Evolutionary conservation across 1,140 invertebrate species (phyloP), one percentile per base, ranked within the genome.

Genomic region (Microplitis demolitor): DNA sequence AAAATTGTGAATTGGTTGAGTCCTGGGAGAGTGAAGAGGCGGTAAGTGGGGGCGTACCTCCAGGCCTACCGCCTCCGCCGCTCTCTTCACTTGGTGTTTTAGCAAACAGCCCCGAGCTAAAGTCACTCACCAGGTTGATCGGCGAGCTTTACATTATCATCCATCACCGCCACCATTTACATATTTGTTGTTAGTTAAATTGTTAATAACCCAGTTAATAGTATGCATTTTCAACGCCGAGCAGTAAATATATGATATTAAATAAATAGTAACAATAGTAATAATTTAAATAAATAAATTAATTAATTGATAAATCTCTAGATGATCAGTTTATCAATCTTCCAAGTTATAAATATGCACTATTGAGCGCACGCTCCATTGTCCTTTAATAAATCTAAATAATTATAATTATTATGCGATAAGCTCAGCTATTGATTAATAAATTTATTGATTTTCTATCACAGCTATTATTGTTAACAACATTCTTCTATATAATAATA

Each of bases 81-180:
- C 90, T 91, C 86, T 95, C 93, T 88, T 95, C 94, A 82, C 93
- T 94, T 79, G 94, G 93, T 77, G 93, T 95, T 90, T 95, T 95
- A 89, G 90, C 93, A 89, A 94, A 94, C 82, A 94, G 90, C 87
- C 93, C 93, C 79, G 93, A 93, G 86, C 94, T 93, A 88, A 95
- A 92, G 89, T 95, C 93, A 86, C 90, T 91, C 85, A 95, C 94
- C 90, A 95, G 90, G 90, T 95, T 94, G 88, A 95, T 95, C 81
- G 94, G 94, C 79, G 94, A 95, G 88, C 94, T 95, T 87, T 45
- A 45, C 8, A 45, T 45, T 45, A 45, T 45, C 39, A 24, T 24
- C 24, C 24, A 66, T 73, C 58, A 81, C 78, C 80, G 79, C 77
- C 80, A 84, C 80, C 84, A 85, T 84, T 24, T 79, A 86, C 77